These are phyloP conservation scores for Sebastes steindachneri DNA, from an alignment of 2,797 vertebrate genomes.

Conservation along the genomic window DNA sequence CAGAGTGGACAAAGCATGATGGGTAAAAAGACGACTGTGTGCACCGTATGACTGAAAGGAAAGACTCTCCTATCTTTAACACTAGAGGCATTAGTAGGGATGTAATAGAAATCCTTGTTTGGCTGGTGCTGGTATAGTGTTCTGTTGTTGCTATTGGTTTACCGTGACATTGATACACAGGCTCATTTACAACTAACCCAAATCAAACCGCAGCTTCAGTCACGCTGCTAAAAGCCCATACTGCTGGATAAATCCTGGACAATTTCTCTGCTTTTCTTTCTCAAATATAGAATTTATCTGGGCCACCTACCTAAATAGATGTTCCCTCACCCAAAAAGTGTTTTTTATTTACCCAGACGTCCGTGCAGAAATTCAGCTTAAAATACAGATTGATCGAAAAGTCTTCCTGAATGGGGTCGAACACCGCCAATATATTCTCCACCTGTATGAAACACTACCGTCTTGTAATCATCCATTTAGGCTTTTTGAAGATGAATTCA, in stretches of 20 bases:
- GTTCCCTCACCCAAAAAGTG: neutral
- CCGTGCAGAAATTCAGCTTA: neutral
- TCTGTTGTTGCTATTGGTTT: slow-evolving; percentile 25
- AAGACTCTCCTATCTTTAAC: neutral
- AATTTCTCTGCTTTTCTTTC: neutral
- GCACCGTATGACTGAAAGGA: neutral
- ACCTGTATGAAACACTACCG: neutral
- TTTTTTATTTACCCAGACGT: neutral
- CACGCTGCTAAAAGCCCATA: neutral
- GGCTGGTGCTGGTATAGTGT: slow-evolving; percentile 8
- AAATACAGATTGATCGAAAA: neutral
- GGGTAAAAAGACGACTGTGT: neutral
- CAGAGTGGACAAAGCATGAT: neutral
- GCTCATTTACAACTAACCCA: neutral
- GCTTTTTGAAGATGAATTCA: slow-evolving; percentile 9
- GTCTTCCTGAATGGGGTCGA: neutral
- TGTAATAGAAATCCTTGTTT: slow-evolving; percentile 24
- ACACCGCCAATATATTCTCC: neutral
- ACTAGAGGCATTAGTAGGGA: neutral
- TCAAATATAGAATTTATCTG: neutral
- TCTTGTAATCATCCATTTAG: slow-evolving; percentile 15
- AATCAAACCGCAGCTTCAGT: neutral
- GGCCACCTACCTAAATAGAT: neutral
- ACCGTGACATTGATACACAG: slow-evolving; percentile 2
- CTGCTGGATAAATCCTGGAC: neutral